Base-by-base conservation (phyloP, 2,797 vertebrate genomes). In the Enteromius mattozi region DNA sequence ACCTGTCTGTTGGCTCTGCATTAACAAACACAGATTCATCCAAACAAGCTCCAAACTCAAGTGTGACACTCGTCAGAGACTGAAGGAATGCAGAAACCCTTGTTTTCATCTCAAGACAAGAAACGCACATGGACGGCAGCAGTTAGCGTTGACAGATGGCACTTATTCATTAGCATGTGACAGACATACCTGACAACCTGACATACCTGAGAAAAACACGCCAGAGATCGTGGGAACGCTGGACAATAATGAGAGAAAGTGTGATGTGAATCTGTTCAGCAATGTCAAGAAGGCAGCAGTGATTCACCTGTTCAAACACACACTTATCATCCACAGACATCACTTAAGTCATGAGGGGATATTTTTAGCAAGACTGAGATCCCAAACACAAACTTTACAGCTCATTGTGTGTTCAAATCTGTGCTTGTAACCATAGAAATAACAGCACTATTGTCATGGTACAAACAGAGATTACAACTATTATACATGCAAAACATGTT, bases 191-290 rank as follows among this genome's bases (percentile, higher is more conserved):
- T 68, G 78, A 68, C 70, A 33, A 24, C 56, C 37, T 21, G 70
- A 81, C 69, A 13, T 4, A 42, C 40, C 40, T 10, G 35, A 81
- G 33, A 59, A 19, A 33, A 7, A 37, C 76, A 87, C 10, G 63
- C 61, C 71, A 61, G 54, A 4, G 30, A 65, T 19, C 49, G 66
- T 89, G 84, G 51, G 80, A 88, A 84, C 21, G 30, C 61, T 54
- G n/a, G 30, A 3, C 35, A 8, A 66, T 59, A 10, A 1, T 8
- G 24, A 61, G 14, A 37, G 30, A 72, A 35, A n/a, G 24, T 17
- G 9, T 35, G 56, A 78, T 69, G 13, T 19, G 12, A 63, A 86
- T 49, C 14, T 78, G 4, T 8, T 9, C 75, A 65, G 74, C 33
- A 21, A 86, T 86, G 79, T 30, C 37, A 82, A 37, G 78, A 59